These are phyloP conservation scores for Ellobium chinense DNA, from an alignment of 2,888 invertebrate genomes.

Conservation along the genomic window DNA sequence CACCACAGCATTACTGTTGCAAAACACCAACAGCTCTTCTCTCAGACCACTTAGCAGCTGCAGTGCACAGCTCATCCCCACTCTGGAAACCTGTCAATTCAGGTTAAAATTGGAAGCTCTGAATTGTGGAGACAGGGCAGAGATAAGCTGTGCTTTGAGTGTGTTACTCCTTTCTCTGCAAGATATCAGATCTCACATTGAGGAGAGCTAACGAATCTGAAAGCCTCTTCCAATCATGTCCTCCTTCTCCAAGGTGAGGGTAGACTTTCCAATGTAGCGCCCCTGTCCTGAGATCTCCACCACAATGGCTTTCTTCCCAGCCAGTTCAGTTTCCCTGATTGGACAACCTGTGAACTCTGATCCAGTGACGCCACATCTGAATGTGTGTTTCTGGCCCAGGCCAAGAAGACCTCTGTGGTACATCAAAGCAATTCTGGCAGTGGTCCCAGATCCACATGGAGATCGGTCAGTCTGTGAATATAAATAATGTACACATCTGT, in stretches of 20 bases:
- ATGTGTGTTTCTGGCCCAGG: constrained; percentile 65
- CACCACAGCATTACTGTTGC: too few relatives aligned
- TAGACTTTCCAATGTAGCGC: constrained; percentile 64
- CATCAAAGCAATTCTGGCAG: constrained; percentile 76
- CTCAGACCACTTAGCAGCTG: too few relatives aligned
- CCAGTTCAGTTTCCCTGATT: constrained; percentile 55
- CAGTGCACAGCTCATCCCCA: too few relatives aligned
- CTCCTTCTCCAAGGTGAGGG: constrained; percentile 72
- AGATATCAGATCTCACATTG: too few relatives aligned
- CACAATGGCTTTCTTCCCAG: constrained; percentile 68
- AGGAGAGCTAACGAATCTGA: constrained; percentile 59
- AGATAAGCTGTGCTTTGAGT: too few relatives aligned
- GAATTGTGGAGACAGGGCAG: too few relatives aligned
- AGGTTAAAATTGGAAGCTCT: too few relatives aligned
- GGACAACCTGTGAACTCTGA: constrained; percentile 59
- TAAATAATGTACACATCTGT: too few relatives aligned
- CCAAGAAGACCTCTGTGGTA: constrained; percentile 62
- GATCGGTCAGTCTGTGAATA: constrained; percentile 76
- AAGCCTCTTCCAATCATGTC: constrained; percentile 75
- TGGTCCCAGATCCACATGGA: constrained; percentile 78
- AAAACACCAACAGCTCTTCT: too few relatives aligned
- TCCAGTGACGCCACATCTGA: constrained; percentile 66
- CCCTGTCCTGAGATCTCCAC: constrained; percentile 77
- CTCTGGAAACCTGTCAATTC: too few relatives aligned
- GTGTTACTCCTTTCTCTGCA: too few relatives aligned